Base-by-base conservation (phyloP, 2,113 vertebrate genomes). In the Coracopsis vasa region DNA sequence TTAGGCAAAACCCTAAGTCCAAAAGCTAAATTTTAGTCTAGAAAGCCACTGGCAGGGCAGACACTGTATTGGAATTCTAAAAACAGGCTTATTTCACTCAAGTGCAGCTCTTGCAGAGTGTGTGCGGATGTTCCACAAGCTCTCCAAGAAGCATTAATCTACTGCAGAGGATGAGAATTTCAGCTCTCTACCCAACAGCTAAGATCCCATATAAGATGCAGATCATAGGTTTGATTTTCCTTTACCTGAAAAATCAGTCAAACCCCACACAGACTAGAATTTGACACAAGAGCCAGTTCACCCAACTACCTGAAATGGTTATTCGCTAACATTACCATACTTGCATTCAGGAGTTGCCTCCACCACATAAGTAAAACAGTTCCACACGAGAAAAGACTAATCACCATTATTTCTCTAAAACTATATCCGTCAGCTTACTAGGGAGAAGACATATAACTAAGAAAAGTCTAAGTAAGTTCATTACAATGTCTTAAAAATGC, bases 361-460 rank as follows among this genome's bases (percentile, higher is more conserved):
- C 27, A 42, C 8, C 41, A 39, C 48, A 23, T 23, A 37, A 41
- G 16, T 7, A 11, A 62, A 71, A 11, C 6, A 35, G 12, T 1
- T 7, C 10, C 44, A 70, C 45, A 19, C 7, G 12, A 41, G 18
- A 14, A 65, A 47, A 64, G n/a, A 9, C 17, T 14, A 20, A 6
- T 51, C 47, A 83, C 19, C 17, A 9, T 9, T n/a, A 6, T 1
- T 94, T 33, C 29, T 47, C 53, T 12, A 73, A 45, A 88, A 47
- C 17, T 10, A 0, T 4, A 82, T 8, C 29, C 0, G 0, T 65
- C 20, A 37, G 17, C 15, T 47, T 44, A 24, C 28, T 12, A 66
- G 16, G n/a, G 10, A 85, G 18, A 74, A 58, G 9, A 33, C 2
- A 2, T 3, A 11, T 19, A 87, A 74, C 35, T 74, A 42, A 58